phyloP scores from a whole-genome alignment of 2,888 invertebrate genomes.

The Troilus luridus region DNA sequence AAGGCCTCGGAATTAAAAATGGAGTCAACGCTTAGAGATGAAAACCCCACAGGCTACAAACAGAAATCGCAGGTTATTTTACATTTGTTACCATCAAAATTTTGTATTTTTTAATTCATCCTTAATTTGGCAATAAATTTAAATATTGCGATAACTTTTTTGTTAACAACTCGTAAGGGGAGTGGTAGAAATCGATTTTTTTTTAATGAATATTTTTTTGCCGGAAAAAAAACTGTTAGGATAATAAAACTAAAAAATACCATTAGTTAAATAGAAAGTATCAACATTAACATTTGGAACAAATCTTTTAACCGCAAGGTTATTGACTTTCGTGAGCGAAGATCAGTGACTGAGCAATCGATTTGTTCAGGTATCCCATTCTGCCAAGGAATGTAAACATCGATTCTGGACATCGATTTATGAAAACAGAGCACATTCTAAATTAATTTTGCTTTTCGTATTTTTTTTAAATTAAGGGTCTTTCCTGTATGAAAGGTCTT shows the following conservation, averaged over 20 bases:
- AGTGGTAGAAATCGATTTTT: neutral
- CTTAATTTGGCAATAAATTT: too few species aligned
- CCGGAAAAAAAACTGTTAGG: too few species aligned
- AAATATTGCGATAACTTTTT: neutral
- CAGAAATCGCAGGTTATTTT: too few species aligned
- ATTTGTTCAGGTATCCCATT: neutral
- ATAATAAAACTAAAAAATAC: neutral
- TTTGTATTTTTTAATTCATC: too few species aligned
- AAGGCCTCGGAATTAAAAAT: constrained; percentile 7
- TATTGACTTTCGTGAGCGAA: neutral
- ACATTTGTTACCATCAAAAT: too few species aligned
- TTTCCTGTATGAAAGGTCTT: too few species aligned
- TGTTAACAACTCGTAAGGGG: neutral
- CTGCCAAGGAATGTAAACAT: neutral
- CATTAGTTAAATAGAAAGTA: neutral
- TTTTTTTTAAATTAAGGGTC: neutral
- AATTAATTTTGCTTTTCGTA: neutral
- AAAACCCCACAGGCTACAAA: too few species aligned
- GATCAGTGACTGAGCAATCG: constrained; percentile 6
- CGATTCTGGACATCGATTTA: neutral
- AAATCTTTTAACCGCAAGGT: constrained; percentile 3
- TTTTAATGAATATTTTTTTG: neutral
- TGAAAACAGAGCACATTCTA: neutral
- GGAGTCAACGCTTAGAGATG: neutral
- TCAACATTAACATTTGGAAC: neutral